Evolutionary conservation across 2,797 vertebrate species (phyloP), one percentile per base, ranked within the genome.

Genomic region (Gadopsis bispinosus): DNA sequence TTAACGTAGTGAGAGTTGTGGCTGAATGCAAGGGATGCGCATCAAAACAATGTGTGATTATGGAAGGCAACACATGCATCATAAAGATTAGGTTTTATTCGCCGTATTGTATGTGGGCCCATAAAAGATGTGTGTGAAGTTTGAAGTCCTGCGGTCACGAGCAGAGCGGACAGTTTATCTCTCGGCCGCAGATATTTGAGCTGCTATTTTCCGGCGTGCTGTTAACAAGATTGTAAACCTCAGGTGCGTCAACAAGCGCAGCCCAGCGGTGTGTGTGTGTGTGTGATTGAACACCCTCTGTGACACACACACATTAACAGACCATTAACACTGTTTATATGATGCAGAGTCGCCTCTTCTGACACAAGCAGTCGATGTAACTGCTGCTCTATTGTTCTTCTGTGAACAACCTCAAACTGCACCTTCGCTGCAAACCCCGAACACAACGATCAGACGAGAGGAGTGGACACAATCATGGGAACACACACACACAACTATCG

Each of bases 191-290:
- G 82, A 87, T 77, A 85, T 87, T 85, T 11, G 69, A 83, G 75
- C 77, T 67, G 70, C 81, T 72, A 59, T 77, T 70, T 83, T 70
- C 82, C 60, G 20, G 72, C 71, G 71, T 72, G 79, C 79, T 81
- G 87, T 86, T 89, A 90, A 88, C 83, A 84, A 84, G 84, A 83
- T 62, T 79, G 86, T 86, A 84, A 91, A 90, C 45, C 79, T 76
- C 64, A 75, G 60, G 79, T 53, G 68, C 35, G 50, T 83, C 77
- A 83, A 80, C 51, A 60, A 64, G 60, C 29, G 55, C 67, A 74
- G 61, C 53, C 51, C 72, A 51, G 55, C 16, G 1, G 53, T 7
- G 39, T 41, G 58, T 69, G 26, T 6, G 59, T 65, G 50, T 59
- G 65, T 51, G 4, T 0, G 63, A 61, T 81, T 81, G 29, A 43